Conservation (phyloP, 1,140 invertebrate genomes). For the Trachymyrmex cornetzi region DNA sequence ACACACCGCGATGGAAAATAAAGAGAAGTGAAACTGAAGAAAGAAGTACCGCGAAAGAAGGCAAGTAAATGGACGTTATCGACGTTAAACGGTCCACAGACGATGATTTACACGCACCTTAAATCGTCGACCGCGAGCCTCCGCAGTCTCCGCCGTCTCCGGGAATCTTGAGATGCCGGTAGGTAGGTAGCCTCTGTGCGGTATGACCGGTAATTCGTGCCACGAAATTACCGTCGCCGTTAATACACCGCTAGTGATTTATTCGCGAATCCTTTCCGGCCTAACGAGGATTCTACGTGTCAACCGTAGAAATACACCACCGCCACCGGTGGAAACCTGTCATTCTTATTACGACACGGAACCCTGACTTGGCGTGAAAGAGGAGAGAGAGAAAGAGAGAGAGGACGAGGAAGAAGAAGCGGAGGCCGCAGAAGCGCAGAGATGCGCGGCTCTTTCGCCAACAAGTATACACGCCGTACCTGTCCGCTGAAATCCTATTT, state of each 20-base stretch:
- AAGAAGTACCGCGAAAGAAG: slow-evolving; percentile 7
- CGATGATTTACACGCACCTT: slow-evolving; percentile 45
- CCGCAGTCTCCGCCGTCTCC: background rate
- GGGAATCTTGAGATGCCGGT: slow-evolving; percentile 27
- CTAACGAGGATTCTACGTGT: slow-evolving; percentile 62
- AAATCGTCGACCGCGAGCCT: slow-evolving; percentile 37
- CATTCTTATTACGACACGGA: slow-evolving; percentile 56
- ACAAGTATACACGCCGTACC: slow-evolving; percentile 23
- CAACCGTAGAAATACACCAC: slow-evolving; percentile 59
- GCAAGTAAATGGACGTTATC: slow-evolving; percentile 16
- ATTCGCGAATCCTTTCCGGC: slow-evolving; percentile 43
- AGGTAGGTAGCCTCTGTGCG: slow-evolving; percentile 26
- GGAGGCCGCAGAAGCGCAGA: slow-evolving; percentile 33
- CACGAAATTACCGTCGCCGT: slow-evolving; percentile 58
- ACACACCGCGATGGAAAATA: slow-evolving; percentile 6
- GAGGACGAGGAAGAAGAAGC: slow-evolving; percentile 43
- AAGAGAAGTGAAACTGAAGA: background rate
- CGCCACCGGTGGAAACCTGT: slow-evolving; percentile 54
- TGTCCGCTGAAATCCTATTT: slow-evolving; percentile 58
- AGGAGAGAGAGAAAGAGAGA: slow-evolving; percentile 27
- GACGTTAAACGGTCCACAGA: slow-evolving; percentile 16
- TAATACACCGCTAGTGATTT: slow-evolving; percentile 56
- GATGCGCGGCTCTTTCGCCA: slow-evolving; percentile 44
- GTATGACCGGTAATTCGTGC: slow-evolving; percentile 47
- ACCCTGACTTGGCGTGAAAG: slow-evolving; percentile 29